Conservation (phyloP, 2,888 invertebrate genomes). For the Drosophila cyrtoloma region DNA sequence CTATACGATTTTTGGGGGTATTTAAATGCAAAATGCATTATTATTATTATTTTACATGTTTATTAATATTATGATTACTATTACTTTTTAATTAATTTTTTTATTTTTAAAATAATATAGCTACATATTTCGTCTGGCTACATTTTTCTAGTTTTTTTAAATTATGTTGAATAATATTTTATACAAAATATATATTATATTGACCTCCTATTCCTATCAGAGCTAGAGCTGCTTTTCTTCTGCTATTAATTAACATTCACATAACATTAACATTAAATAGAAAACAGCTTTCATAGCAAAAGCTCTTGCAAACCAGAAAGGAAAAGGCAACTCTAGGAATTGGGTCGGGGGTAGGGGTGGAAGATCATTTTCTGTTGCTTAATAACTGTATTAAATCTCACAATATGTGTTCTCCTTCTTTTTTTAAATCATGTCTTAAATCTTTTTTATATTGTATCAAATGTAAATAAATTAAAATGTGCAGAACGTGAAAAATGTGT, state of each 20-base stretch:
- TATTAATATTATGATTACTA: not conserved
- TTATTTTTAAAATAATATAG: not conserved
- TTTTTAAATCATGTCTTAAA: not conserved
- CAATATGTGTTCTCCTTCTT: not conserved
- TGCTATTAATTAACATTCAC: not conserved
- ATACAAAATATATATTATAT: not conserved
- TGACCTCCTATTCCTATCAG: not conserved
- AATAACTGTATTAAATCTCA: not conserved
- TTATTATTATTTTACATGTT: not conserved
- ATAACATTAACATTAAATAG: not conserved
- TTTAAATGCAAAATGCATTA: not conserved
- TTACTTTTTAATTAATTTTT: not conserved
- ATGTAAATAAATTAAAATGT: not conserved
- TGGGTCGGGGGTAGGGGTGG: not conserved
- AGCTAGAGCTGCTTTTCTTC: not conserved
- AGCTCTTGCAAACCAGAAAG: not conserved
- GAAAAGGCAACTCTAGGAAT: not conserved
- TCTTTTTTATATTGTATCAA: not conserved
- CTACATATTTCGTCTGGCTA: not conserved
- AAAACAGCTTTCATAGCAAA: not conserved
- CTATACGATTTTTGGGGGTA: not conserved
- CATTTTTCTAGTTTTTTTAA: not conserved
- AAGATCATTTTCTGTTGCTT: not conserved
- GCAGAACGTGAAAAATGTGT: not conserved
- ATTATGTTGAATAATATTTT: not conserved